Evolutionary conservation across 1,140 invertebrate genomes (phyloP), one percentile per base, ranked within the genome.

Genomic region (Heliconius hermathena): DNA sequence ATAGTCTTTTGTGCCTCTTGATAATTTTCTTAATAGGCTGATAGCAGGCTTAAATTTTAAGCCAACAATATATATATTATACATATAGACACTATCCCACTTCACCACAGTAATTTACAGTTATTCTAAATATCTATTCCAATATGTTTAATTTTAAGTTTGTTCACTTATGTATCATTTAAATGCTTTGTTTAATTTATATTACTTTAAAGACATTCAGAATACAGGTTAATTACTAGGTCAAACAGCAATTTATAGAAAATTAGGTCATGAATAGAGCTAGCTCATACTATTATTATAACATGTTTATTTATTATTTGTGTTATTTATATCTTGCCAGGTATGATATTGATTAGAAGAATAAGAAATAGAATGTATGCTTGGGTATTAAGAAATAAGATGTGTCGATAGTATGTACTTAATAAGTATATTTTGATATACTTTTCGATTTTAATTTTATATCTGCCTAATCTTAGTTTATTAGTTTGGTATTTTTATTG

Each of bases 201-300:
- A 57, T 57, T 57, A 29, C 74, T 75, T 38, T 18, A 66, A 18
- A 38, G 73, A 71, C 16, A n/a, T 26, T 46, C 16, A 66, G 60
- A 26, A 49, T 38, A 52, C 73, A 79, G 60, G 60, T 49, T 75
- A 77, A 77, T 72, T 72, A 72, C 46, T 66, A 72, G 76, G 76
- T 77, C 76, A 77, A 74, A 26, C 2, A 46, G 73, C 73, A 74
- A 49, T 74, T 74, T 46, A 74, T 77, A 70, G 8, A 26, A 49
- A 79, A 83, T 76, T 57, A 76, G 79, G 76, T 83, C 70, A 78
- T 38, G 26, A 66, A 77, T 76, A 73, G 22, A 71, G 22, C 38
- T 57, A 66, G 8, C 60, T 66, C 26, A 16, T 66, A 29, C 11
- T 26, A 16, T 9, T 66, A 29, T 13, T 66, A 66, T 26, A 29